A percentile compares a stretch with the other conserved stretches of the same genome.
phyloP scores from a whole-genome alignment of 2,888 invertebrate species.

The Agelastica alni region DNA sequence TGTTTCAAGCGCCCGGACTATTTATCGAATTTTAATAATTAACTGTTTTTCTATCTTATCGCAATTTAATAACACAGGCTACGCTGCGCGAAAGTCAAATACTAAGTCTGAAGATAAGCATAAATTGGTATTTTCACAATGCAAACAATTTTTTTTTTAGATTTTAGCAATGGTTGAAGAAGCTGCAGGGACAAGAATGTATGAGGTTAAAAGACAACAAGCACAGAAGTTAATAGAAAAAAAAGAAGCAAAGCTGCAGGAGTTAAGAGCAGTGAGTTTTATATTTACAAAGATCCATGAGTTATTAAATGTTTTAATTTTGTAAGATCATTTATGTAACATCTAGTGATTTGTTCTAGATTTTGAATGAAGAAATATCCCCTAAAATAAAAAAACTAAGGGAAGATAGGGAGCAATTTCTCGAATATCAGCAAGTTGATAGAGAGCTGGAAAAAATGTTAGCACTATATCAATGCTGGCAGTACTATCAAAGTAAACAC shows the following conservation, averaged over 20 bases:
- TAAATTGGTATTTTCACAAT: too few relatives aligned
- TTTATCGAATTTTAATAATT: too few relatives aligned
- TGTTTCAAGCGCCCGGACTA: too few relatives aligned
- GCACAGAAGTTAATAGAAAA: slow-evolving; percentile 87
- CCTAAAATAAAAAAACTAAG: slow-evolving; percentile 86
- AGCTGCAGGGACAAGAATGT: slow-evolving; percentile 96
- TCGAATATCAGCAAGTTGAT: slow-evolving; percentile 85
- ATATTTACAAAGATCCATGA: too few relatives aligned
- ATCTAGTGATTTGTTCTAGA: too few relatives aligned
- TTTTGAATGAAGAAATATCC: slow-evolving; percentile 83
- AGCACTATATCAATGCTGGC: slow-evolving; percentile 74
- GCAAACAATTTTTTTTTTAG: too few relatives aligned
- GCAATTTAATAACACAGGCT: too few relatives aligned
- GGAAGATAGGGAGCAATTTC: slow-evolving; percentile 80
- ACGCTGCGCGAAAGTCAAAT: too few relatives aligned
- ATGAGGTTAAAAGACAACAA: slow-evolving; percentile 88
- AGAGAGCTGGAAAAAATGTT: slow-evolving; percentile 83
- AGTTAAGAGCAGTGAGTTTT: slow-evolving; percentile 62
- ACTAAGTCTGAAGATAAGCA: too few relatives aligned
- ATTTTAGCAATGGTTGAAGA: slow-evolving; percentile 98
- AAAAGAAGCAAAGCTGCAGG: slow-evolving; percentile 87
- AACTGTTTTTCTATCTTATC: too few relatives aligned
- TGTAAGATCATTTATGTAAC: too few relatives aligned
- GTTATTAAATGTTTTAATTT: too few relatives aligned
- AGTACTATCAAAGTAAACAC: slow-evolving; percentile 60